A percentile compares a stretch with the other conserved stretches of the same genome.
These are phyloP conservation scores for Orchesellides sinensis DNA, from an alignment of 2,888 invertebrate genomes.

Conservation along the genomic window DNA sequence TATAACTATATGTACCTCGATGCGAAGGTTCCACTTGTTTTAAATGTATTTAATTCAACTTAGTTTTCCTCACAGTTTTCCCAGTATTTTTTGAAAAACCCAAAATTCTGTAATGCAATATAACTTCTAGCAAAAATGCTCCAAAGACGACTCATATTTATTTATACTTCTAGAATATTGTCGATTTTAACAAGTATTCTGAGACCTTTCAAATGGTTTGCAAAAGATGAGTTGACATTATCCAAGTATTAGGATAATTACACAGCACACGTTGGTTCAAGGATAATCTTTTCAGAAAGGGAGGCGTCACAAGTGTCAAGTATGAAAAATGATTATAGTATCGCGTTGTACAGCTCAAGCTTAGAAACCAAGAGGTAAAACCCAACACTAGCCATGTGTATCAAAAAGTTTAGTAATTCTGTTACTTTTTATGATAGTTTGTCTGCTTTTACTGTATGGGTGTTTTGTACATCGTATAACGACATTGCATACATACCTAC, in stretches of 20 bases:
- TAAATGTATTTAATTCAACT: no score
- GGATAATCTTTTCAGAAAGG: conserved; percentile 16
- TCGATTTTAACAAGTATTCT: neutral
- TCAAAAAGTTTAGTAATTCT: no score
- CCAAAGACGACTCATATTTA: neutral
- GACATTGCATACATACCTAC: no score
- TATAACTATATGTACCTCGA: no score
- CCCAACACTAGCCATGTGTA: no score
- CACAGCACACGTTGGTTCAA: conserved; percentile 10
- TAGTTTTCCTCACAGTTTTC: no score
- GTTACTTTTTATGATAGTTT: no score
- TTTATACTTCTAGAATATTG: neutral
- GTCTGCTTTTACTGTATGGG: no score
- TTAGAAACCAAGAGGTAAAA: neutral
- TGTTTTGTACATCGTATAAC: no score
- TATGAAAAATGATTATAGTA: conserved; percentile 34
- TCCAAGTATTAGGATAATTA: conserved; percentile 20
- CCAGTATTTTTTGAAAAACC: no score
- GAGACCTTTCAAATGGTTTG: neutral
- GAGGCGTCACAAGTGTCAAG: conserved; percentile 45
- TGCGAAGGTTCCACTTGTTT: no score
- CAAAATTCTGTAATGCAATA: neutral
- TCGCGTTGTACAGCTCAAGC: neutral
- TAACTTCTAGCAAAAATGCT: neutral
- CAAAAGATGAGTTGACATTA: neutral